Percentiles rank a stretch among this genome's conserved stretches.
Conservation (phyloP, 2,113 vertebrate genomes). For the Eublepharis macularius region DNA sequence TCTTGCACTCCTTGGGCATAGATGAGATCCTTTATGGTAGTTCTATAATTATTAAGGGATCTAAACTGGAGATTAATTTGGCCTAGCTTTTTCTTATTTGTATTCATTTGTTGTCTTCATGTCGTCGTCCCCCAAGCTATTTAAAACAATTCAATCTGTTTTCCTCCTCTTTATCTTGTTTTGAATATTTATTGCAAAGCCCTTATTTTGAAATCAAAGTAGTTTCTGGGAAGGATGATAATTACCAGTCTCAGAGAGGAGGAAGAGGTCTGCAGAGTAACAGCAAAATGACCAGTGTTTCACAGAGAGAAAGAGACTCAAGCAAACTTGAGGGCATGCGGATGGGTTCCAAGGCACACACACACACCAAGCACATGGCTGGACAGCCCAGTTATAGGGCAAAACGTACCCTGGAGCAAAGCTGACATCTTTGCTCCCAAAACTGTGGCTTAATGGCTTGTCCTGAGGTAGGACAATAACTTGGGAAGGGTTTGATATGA, state of each 20-base stretch:
- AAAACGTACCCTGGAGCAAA: too few species aligned
- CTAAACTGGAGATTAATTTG: background rate
- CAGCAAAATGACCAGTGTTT: too few species aligned
- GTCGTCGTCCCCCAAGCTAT: background rate
- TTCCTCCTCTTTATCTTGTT: background rate
- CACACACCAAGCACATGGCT: too few species aligned
- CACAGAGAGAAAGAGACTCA: too few species aligned
- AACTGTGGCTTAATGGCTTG: too few species aligned
- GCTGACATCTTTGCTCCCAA: too few species aligned
- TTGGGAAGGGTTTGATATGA: too few species aligned
- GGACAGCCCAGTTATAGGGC: too few species aligned
- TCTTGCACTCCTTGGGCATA: background rate
- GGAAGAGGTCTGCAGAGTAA: too few species aligned
- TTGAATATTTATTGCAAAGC: slow-evolving; percentile 18
- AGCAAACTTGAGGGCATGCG: too few species aligned
- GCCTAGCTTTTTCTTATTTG: slow-evolving; percentile 25
- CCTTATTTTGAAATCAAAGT: slow-evolving; percentile 17
- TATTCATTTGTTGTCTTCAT: slow-evolving; percentile 1
- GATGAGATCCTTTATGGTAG: background rate
- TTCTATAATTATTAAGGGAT: background rate
- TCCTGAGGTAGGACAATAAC: too few species aligned
- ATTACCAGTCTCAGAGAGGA: background rate
- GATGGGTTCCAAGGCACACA: too few species aligned
- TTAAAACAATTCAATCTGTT: slow-evolving; percentile 16
- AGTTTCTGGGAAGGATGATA: background rate